Evolutionary conservation across 2,113 vertebrate species (phyloP).

Genomic region (Mohoua ochrocephala): DNA sequence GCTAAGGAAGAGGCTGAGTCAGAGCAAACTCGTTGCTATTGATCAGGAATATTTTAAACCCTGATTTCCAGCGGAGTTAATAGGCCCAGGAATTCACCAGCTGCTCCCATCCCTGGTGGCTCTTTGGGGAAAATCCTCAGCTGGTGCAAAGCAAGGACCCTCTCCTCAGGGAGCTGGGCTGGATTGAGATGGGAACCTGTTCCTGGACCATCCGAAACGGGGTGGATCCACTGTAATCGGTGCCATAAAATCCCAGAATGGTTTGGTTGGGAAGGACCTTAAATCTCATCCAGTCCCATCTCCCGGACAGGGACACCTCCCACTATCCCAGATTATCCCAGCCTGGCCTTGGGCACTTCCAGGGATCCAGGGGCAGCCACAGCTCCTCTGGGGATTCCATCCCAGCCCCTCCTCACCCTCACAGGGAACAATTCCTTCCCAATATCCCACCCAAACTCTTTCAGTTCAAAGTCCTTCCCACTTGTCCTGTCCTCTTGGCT

Average conservation of each 20-base stretch:
- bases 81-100: neutral
- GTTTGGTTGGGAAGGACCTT: neutral
- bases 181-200: neutral
- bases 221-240: neutral
- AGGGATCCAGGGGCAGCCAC: neutral
- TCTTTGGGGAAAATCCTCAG: neutral
- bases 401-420: neutral
- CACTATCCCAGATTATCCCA: neutral
- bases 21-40: neutral
- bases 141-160: neutral
- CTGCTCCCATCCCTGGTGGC: neutral
- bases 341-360: accelerated
- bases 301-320: neutral
- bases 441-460: neutral
- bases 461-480: neutral
- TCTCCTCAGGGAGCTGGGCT: neutral
- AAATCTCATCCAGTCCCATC: neutral
- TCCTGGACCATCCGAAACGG: neutral
- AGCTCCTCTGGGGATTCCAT: neutral
- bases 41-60: neutral
- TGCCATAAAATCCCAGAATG: neutral
- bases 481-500: neutral
- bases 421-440: neutral
- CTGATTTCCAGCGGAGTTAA: neutral
- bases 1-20: neutral